Evolutionary conservation across 2,888 invertebrate species (phyloP), one percentile per base, ranked within the genome.

Genomic region (Leucoma salicis): DNA sequence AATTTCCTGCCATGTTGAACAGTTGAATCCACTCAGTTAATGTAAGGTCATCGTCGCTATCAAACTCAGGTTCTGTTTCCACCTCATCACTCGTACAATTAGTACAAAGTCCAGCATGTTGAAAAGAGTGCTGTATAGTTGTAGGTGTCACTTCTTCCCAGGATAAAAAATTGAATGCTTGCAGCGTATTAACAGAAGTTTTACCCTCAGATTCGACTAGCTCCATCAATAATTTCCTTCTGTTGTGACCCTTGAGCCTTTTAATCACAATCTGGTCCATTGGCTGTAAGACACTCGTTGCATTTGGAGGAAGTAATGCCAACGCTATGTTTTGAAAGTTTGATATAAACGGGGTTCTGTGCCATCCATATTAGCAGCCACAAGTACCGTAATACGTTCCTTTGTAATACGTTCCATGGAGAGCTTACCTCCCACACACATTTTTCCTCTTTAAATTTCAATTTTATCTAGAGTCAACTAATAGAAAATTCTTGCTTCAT

Each of bases 281-380:
- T 39, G 65, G 63, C 31, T 67, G 66, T 31, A 66, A 58, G 12
- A 56, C 21, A 57, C 57, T 59, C 3, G 66, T 70, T 8, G 59
- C 59, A 67, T 38, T 66, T 29, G 31, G 14, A 25, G 71, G 70
- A 13, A 72, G 40, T 64, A 70, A 73, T 47, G 61, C 64, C 4
- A 70, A 49, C 48, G 61, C 56, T 41, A 70, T 60, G 49, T 60
- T 66, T 49, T 29, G 42, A 42, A 63, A 51, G 27, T 55, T 53
- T n/a, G 44, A 31, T 43, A 53, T 50, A 31, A 43, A 4, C 3
- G 60, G 57, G 49, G 63, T 54, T 69, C 64, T 48, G 61, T 57
- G 31, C 70, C 74, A 52, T 42, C 51, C 57, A 65, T 66, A 51
- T 72, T 73, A 4, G 62, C 57, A 46, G 62, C 60, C 29, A 74